Percentiles rank a stretch among this genome's conserved stretches.
phyloP scores from a whole-genome alignment of 1,140 invertebrate species.

The Helicoverpa zea region DNA sequence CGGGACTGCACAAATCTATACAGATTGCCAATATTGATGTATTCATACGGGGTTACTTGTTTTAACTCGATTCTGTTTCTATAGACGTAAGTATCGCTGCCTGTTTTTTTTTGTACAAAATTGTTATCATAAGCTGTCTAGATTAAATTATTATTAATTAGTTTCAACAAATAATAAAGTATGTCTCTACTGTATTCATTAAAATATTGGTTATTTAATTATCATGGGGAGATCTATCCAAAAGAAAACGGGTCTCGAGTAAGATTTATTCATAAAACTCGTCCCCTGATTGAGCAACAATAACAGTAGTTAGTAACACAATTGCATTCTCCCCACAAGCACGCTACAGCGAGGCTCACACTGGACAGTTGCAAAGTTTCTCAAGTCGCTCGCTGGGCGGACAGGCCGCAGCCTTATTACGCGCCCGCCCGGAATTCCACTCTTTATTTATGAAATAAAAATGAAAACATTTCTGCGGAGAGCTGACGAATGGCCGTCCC shows the following conservation, averaged over 20 bases:
- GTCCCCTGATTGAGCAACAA: not conserved
- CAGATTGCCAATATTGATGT: constrained; percentile 30
- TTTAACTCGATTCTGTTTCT: not conserved
- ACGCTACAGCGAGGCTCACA: not conserved
- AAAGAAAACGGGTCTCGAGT: no score
- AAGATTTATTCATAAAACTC: no score
- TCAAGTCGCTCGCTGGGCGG: not conserved
- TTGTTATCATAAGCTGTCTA: not conserved
- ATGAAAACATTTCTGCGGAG: constrained; percentile 83
- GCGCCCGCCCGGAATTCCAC: constrained; percentile 70
- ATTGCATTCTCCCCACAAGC: not conserved
- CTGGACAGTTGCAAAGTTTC: constrained; percentile 30
- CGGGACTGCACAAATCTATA: constrained; percentile 16
- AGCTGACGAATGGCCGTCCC: constrained; percentile 78
- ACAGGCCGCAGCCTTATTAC: constrained; percentile 69
- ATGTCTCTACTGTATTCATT: no score
- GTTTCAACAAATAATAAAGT: no score
- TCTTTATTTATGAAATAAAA: constrained; percentile 86
- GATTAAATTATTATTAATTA: no score
- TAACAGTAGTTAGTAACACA: not conserved
- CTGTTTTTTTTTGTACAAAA: no score
- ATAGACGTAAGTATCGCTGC: not conserved
- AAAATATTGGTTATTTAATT: no score
- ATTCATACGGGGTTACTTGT: not conserved
- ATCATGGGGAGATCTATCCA: no score